These are phyloP conservation scores for Nylanderia fulva DNA, from an alignment of 1,140 invertebrate species.

Conservation along the genomic window DNA sequence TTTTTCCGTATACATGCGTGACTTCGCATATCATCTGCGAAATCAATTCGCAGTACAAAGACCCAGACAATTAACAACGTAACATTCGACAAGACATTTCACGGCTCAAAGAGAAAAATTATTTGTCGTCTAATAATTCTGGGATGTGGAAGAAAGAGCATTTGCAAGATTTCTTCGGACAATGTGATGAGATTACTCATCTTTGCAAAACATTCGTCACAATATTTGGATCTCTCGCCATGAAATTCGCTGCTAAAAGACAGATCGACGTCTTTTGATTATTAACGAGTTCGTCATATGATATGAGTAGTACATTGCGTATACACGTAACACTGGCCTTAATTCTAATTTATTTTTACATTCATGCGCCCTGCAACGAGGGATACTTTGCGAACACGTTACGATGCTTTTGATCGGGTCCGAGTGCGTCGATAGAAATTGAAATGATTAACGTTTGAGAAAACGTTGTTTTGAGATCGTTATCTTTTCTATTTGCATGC, in stretches of 20 bases:
- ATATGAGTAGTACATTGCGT: slow-evolving; percentile 86
- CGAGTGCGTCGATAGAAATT: slow-evolving; percentile 63
- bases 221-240: slow-evolving; percentile 45
- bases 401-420: slow-evolving; percentile 58
- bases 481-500: slow-evolving; percentile 16
- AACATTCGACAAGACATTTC: background rate
- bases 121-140: background rate
- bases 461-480: slow-evolving; percentile 17
- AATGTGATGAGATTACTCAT: slow-evolving; percentile 43
- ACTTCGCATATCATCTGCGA: background rate
- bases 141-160: background rate
- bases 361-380: slow-evolving; percentile 53
- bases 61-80: slow-evolving; percentile 20
- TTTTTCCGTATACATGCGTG: slow-evolving; percentile 45
- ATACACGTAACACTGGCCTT: slow-evolving; percentile 86
- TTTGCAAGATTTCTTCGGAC: slow-evolving; percentile 12
- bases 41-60: background rate
- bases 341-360: slow-evolving; percentile 84
- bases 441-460: slow-evolving; percentile 16
- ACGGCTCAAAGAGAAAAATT: slow-evolving; percentile 2
- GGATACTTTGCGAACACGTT: slow-evolving; percentile 25
- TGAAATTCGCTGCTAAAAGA: slow-evolving; percentile 64
- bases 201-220: slow-evolving; percentile 31
- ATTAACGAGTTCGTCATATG: slow-evolving; percentile 79
- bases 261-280: slow-evolving; percentile 55